Percentiles rank a stretch among this genome's conserved stretches.
Evolutionary conservation across 2,113 vertebrate genomes (phyloP).

Genomic region (Sinocyclocheilus anophthalmus): DNA sequence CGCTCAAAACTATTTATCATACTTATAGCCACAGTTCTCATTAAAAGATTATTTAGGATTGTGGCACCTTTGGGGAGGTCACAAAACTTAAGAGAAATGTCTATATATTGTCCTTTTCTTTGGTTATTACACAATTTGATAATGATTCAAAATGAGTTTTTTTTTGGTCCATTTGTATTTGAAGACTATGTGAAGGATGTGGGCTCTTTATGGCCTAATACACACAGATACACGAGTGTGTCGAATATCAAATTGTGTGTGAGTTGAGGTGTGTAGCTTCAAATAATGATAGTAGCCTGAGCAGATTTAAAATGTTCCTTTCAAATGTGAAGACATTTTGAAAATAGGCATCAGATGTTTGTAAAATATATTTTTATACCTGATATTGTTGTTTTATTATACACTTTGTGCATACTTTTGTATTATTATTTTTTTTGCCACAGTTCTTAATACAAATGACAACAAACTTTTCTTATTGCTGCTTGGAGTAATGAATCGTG

Average conservation of each 20-base stretch:
- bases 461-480: not conserved
- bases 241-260: not conserved
- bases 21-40: not conserved
- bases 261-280: not conserved
- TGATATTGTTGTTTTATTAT: constrained; percentile 25
- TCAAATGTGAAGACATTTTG: not conserved
- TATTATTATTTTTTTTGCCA: not conserved
- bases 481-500: constrained; percentile 8
- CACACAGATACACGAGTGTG: constrained; percentile 11
- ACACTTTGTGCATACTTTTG: not conserved
- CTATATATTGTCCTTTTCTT: not conserved
- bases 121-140: constrained; percentile 20
- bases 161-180: not conserved
- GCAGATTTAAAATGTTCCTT: constrained; percentile 4
- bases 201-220: not conserved
- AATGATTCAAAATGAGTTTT: not conserved
- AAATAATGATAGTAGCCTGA: not conserved
- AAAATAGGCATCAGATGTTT: constrained; percentile 26
- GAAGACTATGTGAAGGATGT: constrained; percentile 55
- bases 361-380: constrained; percentile 49
- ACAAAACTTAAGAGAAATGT: not conserved
- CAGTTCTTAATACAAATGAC: not conserved
- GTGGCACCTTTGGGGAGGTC: not conserved
- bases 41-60: not conserved
- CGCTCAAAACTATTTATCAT: not conserved